Evolutionary conservation across 2,113 vertebrate genomes (phyloP), one percentile per base, ranked within the genome.

Genomic region (Maccullochella peelii): DNA sequence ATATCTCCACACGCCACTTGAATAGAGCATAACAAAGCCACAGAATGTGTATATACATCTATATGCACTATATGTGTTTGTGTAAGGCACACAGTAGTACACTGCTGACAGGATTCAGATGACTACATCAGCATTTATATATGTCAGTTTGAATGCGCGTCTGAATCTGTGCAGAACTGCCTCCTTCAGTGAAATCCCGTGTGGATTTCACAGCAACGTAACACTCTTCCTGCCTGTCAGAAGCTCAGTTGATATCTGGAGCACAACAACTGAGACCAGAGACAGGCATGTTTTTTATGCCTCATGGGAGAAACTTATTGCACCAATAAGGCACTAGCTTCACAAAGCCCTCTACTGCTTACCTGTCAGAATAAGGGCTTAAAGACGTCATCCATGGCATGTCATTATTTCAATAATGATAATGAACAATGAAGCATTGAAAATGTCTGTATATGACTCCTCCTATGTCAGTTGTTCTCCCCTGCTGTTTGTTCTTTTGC

Each of bases 171-270:
- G 73, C 30, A 73, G 50, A 72, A 6, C 20, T 27, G n/a, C 42
- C 27, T 78, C 58, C 42, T 70, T 73, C 30, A 52, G 55, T 69
- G 5, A 76, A 61, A 59, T 70, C 74, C 65, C 75, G 6, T 27
- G 77, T 65, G 73, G 61, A 79, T 76, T 71, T 73, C 58, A 74
- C 36, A 80, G 68, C 67, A 86, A 86, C 76, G 57, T 36, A 82
- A 83, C 75, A 65, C 40, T 81, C 78, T 73, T 73, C 77, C 65
- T 92, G 54, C 20, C 62, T 76, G 73, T 61, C 67, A 73, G 59
- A 82, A 68, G 66, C 62, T 78, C 63, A 47, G 50, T 27, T 66
- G 52, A 88, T 55, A 82, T 78, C 75, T 83, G 78, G 80, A 84
- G 77, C 73, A 88, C 59, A 72, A 25, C 77, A 73, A 74, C 67